Evolutionary conservation across 2,888 invertebrate species (phyloP), one percentile per base, ranked within the genome.

Genomic region (Peribatodes rhomboidaria): DNA sequence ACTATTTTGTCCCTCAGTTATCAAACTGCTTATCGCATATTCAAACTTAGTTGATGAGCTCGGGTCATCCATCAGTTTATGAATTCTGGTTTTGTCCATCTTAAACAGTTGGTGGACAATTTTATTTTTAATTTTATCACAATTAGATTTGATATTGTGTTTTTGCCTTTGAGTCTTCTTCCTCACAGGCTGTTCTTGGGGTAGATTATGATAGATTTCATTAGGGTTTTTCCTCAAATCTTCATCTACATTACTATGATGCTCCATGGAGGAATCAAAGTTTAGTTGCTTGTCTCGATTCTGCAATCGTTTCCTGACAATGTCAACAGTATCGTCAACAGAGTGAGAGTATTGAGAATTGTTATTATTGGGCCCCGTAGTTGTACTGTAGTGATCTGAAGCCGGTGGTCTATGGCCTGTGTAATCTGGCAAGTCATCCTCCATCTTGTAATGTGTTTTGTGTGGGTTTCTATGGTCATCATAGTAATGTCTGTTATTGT

Each of bases 31-130:
- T 50, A 94, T 88, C 9, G 93, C 94, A 86, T 88, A 93, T 74
- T 93, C 93, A 82, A 93, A 93, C 71, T 94, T 94, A n/a, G 86
- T 81, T 14, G 93, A 93, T n/a, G 89, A 91, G 64, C 85, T 89
- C 1, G 94, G 93, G 71, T 93, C 88, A 66, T 92, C 93, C 86
- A 94, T 89, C 31, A 94, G 71, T 71, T 93, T 92, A 68, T 92
- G 90, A 61, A 94, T 90, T 77, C 87, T 92, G 61, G 86, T 87
- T 78, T 92, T 94, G 53, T 93, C 93, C 92, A 94, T 92, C 78
- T 91, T 93, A 69, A 94, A 93, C 0, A 94, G 77, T 77, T 94
- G 89, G 68, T 92, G 86, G 27, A 93, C 89, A 79, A 94, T 94
- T 77, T 93, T 93, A 60, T 85, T 85, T 83, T 92, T 93, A 61